Percentiles rank a stretch among this genome's conserved stretches.
These are phyloP conservation scores for Ruditapes philippinarum DNA, from an alignment of 1,140 invertebrate species.

Conservation along the genomic window DNA sequence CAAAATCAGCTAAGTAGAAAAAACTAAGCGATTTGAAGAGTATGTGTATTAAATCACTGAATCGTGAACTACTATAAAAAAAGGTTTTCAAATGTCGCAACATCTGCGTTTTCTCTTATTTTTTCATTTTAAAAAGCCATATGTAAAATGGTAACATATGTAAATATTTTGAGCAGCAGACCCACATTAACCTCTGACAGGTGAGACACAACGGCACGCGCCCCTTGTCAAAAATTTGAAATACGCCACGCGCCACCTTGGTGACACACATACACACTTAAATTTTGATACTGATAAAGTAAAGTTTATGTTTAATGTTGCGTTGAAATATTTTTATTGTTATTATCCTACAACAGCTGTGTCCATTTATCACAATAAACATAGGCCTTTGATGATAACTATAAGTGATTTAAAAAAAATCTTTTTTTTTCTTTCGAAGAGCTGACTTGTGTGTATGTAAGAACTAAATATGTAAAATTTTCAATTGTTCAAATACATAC, in stretches of 20 bases:
- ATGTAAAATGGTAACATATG: background rate
- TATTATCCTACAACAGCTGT: background rate
- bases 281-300: background rate
- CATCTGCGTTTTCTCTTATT: background rate
- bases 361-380: background rate
- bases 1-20: too few species aligned
- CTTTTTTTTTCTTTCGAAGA: too few species aligned
- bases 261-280: background rate
- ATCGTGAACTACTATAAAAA: too few species aligned
- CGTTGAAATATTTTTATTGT: background rate
- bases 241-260: background rate
- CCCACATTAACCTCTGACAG: slow-evolving; percentile 1
- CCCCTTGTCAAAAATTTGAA: background rate
- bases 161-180: background rate
- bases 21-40: too few species aligned
- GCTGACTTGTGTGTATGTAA: too few species aligned
- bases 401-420: too few species aligned
- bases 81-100: too few species aligned
- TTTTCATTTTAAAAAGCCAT: background rate
- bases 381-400: too few species aligned
- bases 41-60: too few species aligned
- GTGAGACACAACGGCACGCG: background rate
- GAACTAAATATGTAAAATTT: too few species aligned
- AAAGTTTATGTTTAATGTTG: slow-evolving; percentile 12
- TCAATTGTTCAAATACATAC: too few species aligned